Evolutionary conservation across 2,888 invertebrate species (phyloP), one percentile per base, ranked within the genome.

Genomic region (Acleris cristana): DNA sequence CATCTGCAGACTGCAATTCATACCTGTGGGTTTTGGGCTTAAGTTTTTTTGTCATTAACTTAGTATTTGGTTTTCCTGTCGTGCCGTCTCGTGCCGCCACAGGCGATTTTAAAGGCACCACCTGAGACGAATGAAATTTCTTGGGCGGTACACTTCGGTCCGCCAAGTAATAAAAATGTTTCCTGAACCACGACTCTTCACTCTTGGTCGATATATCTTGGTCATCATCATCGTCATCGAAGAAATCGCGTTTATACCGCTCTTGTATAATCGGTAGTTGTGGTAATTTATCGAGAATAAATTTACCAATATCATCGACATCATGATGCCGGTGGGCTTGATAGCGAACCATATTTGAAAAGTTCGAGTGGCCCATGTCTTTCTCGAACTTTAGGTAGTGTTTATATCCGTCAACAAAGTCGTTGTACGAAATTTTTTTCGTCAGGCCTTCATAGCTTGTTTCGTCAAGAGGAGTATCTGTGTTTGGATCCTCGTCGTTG

Each of bases 261-360:
- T 30, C 26, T 1, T 45, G 23, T 7, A n/a, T 7, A 18, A 4
- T 23, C 1, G 26, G 80, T 51, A 88, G 10, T 18, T 74, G 74
- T 6, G 91, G 91, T 69, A 91, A 75, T 76, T 89, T 91, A 40
- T 83, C 78, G 2, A 90, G 72, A 58, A 91, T 91, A 62, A 73
- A 89, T 70, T 90, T 91, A n/a, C 91, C 91, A 10, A 91, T 90
- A 63, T 90, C 90, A 48, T 91, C 86, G 4, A 91, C 90, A 16
- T 76, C 87, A 53, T 91, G 91, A 62, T 91, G 91, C 71, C 72
- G 84, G 48, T 91, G 91, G 1, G 91, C 91, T 76, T 91, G 89
- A 65, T 89, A 91, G 49, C 82, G 83, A 5, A 91, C 74, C 44
- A 83, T 69, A 69, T 86, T 80, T 0, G 91, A 91, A 71, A 86